Percentiles rank a stretch among this genome's conserved stretches.
phyloP scores from a whole-genome alignment of 2,113 vertebrate genomes.

The Dromaius novaehollandiae region DNA sequence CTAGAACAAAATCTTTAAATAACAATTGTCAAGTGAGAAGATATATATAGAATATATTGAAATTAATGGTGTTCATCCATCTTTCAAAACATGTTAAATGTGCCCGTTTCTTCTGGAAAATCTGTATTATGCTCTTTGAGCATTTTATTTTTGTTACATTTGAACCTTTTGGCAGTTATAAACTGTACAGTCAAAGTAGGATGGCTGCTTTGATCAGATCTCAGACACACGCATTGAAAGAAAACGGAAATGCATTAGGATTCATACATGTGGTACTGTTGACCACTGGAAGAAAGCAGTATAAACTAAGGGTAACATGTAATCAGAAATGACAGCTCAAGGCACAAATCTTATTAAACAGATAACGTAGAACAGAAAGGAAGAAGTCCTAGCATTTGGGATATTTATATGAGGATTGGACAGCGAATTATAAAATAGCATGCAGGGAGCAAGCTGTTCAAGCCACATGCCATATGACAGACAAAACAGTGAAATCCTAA shows the following conservation, averaged over 20 bases:
- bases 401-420: background rate
- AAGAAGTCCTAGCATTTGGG: background rate
- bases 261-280: background rate
- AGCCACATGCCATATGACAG: background rate
- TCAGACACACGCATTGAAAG: background rate
- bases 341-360: background rate
- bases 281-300: background rate
- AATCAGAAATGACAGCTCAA: background rate
- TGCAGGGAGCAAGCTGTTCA: background rate
- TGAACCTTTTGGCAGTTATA: conserved; percentile 13
- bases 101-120: background rate
- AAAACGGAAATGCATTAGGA: background rate
- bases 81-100: conserved; percentile 29
- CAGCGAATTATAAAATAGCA: background rate
- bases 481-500: rapidly evolving
- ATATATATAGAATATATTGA: conserved; percentile 17
- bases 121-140: conserved; percentile 9
- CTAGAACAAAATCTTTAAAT: conserved; percentile 29
- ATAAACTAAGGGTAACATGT: background rate
- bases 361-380: background rate
- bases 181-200: background rate
- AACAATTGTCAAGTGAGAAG: conserved; percentile 13
- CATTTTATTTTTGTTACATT: conserved; percentile 9
- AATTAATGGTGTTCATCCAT: conserved; percentile 24
- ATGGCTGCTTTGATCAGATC: background rate